A percentile compares a stretch with the other conserved stretches of the same genome.
phyloP scores from a whole-genome alignment of 2,113 vertebrate species.

The Burhinus oedicnemus region DNA sequence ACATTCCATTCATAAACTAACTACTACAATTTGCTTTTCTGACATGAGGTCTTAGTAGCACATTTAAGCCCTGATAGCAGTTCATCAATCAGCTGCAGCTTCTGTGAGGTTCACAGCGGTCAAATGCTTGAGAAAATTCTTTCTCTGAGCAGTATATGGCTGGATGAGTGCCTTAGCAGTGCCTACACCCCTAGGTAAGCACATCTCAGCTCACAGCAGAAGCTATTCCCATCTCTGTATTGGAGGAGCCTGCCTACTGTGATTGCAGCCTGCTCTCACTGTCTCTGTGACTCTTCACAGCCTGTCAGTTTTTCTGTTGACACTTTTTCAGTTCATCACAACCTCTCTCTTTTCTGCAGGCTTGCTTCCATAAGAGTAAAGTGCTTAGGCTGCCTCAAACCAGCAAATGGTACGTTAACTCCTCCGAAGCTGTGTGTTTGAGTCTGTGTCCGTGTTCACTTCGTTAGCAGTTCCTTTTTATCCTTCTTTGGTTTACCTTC shows the following conservation, averaged over 20 bases:
- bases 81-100: background rate
- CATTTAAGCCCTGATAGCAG: background rate
- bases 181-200: background rate
- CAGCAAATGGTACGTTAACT: conserved; percentile 3
- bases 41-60: background rate
- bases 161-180: background rate
- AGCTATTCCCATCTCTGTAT: conserved; percentile 6
- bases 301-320: conserved; percentile 65
- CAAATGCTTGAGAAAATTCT: background rate
- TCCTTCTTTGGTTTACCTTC: conserved; percentile 21
- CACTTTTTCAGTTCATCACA: conserved; percentile 45
- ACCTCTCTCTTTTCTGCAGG: conserved; percentile 11
- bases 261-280: conserved; percentile 49
- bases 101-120: background rate
- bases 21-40: background rate
- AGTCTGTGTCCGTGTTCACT: conserved; percentile 20
- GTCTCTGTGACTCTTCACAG: conserved; percentile 58
- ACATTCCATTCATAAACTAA: background rate
- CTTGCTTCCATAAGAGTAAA: conserved; percentile 12
- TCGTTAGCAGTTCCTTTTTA: background rate
- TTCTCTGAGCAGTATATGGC: background rate
- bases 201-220: conserved; percentile 1
- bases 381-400: background rate
- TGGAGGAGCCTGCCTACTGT: conserved; percentile 37
- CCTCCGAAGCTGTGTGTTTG: background rate